Percentiles rank a stretch among this genome's conserved stretches.
phyloP scores from a whole-genome alignment of 2,113 vertebrate species.

The Rhinichthys klamathensis region DNA sequence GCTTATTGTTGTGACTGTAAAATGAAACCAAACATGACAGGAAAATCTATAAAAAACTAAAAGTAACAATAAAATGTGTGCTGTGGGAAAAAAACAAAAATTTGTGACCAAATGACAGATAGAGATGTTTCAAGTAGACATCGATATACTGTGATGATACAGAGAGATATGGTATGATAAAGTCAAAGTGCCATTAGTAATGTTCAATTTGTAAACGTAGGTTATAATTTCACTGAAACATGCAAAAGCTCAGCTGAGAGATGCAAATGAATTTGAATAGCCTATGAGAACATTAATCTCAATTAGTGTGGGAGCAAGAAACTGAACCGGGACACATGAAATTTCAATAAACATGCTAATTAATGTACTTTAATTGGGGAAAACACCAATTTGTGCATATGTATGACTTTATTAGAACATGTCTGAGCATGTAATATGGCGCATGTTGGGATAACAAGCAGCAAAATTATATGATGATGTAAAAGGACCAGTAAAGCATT shows the following conservation, averaged over 20 bases:
- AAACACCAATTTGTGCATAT: background rate
- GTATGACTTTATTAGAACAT: background rate
- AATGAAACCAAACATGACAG: conserved; percentile 4
- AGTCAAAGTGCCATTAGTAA: background rate
- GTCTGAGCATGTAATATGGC: background rate
- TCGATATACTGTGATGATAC: background rate
- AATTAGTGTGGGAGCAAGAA: conserved; percentile 24
- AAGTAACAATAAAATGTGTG: background rate
- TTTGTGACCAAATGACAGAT: background rate
- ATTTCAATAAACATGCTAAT: conserved; percentile 11
- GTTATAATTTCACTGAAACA: background rate
- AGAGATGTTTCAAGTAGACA: background rate
- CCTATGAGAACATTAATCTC: conserved; percentile 14
- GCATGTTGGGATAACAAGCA: background rate
- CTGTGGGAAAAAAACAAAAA: background rate
- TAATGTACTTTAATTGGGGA: background rate
- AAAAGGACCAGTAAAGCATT: background rate
- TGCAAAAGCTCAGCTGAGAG: background rate
- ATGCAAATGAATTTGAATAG: conserved; percentile 1
- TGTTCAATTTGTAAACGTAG: background rate
- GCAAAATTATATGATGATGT: background rate
- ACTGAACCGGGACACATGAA: background rate
- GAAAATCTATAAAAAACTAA: conserved; percentile 9
- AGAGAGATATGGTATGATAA: background rate
- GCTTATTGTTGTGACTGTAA: background rate